Base-by-base conservation (phyloP, 2,888 invertebrate genomes). In the Megalurothrips usitatus region DNA sequence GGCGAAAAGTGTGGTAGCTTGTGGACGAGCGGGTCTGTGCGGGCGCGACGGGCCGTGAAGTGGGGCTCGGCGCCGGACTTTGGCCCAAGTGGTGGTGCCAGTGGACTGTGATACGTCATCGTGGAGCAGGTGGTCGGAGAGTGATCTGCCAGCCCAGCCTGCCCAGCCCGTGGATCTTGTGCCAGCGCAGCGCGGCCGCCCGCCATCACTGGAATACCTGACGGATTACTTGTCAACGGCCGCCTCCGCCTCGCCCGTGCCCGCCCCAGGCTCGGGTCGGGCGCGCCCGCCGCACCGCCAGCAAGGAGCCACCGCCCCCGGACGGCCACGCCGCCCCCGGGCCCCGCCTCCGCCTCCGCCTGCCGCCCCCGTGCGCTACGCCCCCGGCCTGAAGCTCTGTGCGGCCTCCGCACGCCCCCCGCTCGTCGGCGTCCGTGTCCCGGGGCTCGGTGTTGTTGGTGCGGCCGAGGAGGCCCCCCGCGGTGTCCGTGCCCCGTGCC, bases 201-300 rank as follows among this genome's bases (percentile, higher is more conserved):
- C 26, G 68, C 68, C 12, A 12, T 75, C 68, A 23, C 68, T 75
- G 68, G 26, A 26, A 75, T 26, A 26, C 68, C 23, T 75, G 8
- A 26, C 26, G 68, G 68, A 75, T 75, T 26, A 23, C 68, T 75
- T 75, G 68, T 75, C 68, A 75, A 75, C 68, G 68, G 68, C 23
- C 68, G 68, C 68, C 90, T 90, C 58, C 58, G 58, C 58, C n/a
- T n/a, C 58, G n/a, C 58, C 58, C 84, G 85, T 82, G 83, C 84
- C 86, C 85, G 85, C 85, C 86, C 87, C 86, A 23, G 11, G 68
- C 68, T 26, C 26, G 58, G 58, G 58, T 19, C 17, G 14, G 58
- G 58, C 58, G 19, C 86, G 86, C 87, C 87, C 86, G 87, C 87
- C 88, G 88, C 83, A 82, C 85, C 84, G 81, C 81, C 82, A 85